These are phyloP conservation scores for Zootermopsis nevadensis DNA, from an alignment of 2,888 invertebrate genomes.

Conservation along the genomic window DNA sequence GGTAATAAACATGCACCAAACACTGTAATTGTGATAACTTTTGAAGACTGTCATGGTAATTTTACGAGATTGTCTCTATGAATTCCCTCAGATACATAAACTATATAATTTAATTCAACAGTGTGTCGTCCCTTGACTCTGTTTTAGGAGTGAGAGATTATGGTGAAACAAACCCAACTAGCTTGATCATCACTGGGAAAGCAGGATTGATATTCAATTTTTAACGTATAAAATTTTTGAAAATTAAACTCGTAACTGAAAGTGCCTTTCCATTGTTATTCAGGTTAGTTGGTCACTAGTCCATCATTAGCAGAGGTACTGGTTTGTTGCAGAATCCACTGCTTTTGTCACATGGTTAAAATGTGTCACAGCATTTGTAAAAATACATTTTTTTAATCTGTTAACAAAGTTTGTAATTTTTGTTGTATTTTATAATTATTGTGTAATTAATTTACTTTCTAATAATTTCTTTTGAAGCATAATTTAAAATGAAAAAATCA, in stretches of 20 bases:
- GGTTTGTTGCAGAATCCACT: too few species aligned
- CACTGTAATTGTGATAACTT: conserved; percentile 41
- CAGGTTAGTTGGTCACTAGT: conserved; percentile 28
- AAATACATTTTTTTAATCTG: background rate
- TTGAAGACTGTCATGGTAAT: conserved; percentile 42
- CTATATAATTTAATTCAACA: background rate
- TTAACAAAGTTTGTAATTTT: conserved; percentile 12
- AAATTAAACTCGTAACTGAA: background rate
- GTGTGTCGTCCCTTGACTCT: conserved; percentile 32
- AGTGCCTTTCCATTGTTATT: background rate
- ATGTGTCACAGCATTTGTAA: background rate
- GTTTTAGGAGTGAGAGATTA: conserved; percentile 37
- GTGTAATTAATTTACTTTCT: background rate
- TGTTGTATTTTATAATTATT: conserved; percentile 5
- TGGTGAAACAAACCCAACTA: background rate
- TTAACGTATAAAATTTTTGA: background rate
- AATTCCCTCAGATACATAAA: background rate
- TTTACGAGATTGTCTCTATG: conserved; percentile 33
- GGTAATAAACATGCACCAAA: background rate
- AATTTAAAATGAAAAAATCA: background rate
- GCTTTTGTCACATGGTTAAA: background rate
- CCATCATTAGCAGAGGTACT: conserved; percentile 6
- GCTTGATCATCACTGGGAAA: conserved; percentile 6
- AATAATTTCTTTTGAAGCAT: background rate
- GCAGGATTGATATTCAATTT: background rate